phyloP scores from a whole-genome alignment of 1,140 invertebrate genomes.

The Papilio glaucus region DNA sequence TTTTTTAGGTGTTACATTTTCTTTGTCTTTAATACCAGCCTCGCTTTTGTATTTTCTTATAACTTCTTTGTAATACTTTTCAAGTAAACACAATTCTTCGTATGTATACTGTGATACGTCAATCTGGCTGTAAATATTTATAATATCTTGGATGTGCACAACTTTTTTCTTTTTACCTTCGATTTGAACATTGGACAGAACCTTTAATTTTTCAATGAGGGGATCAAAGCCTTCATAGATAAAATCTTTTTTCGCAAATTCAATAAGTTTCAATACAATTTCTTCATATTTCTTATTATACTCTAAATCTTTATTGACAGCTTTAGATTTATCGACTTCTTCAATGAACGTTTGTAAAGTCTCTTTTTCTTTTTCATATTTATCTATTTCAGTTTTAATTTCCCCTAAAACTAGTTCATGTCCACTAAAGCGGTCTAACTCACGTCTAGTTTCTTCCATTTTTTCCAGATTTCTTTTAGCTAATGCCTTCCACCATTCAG shows the following conservation, averaged over 20 bases:
- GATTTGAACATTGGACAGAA: constrained; percentile 67
- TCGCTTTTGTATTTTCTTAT: constrained; percentile 72
- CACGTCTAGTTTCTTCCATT: constrained; percentile 77
- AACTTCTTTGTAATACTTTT: constrained; percentile 76
- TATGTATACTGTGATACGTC: constrained; percentile 73
- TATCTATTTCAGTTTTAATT: constrained; percentile 66
- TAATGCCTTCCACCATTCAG: constrained; percentile 80
- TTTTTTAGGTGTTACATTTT: constrained; percentile 57
- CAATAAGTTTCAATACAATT: constrained; percentile 76
- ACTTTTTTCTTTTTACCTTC: constrained; percentile 64
- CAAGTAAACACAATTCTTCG: constrained; percentile 71
- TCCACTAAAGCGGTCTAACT: constrained; percentile 77
- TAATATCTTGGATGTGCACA: constrained; percentile 66
- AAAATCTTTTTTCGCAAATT: constrained; percentile 78
- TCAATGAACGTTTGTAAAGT: constrained; percentile 74
- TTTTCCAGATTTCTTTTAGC: constrained; percentile 79
- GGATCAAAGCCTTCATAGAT: constrained; percentile 83
- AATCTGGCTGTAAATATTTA: constrained; percentile 70
- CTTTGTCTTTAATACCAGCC: constrained; percentile 55
- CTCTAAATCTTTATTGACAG: constrained; percentile 70
- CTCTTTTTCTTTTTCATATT: constrained; percentile 70
- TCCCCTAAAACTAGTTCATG: constrained; percentile 76
- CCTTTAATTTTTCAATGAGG: constrained; percentile 75
- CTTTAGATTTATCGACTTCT: constrained; percentile 73
- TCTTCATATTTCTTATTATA: constrained; percentile 79